A percentile compares a stretch with the other conserved stretches of the same genome.
Conservation (phyloP, 2,888 invertebrate species). For the Archips xylosteana region DNA sequence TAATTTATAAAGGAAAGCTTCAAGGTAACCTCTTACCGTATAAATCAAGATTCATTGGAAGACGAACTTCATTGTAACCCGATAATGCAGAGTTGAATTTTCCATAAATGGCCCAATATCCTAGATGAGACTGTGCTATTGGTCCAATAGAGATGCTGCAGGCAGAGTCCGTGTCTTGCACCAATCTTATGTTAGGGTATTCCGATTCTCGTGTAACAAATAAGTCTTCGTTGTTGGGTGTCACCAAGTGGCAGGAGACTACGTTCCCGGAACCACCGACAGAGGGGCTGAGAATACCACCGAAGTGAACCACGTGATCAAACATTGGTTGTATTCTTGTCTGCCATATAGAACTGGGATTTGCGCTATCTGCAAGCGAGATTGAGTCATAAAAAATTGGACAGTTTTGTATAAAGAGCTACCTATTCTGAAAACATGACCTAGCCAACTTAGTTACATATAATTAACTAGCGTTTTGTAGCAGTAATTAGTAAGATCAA, state of each 20-base stretch:
- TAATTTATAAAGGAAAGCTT: neutral
- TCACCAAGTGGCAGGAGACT: slow-evolving; percentile 39
- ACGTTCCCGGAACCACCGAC: slow-evolving; percentile 15
- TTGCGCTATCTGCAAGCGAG: slow-evolving; percentile 17
- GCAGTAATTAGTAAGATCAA: too few species aligned
- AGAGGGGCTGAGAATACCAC: slow-evolving; percentile 32
- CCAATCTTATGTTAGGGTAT: slow-evolving; percentile 31
- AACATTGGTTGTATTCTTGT: slow-evolving; percentile 16
- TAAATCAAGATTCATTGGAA: slow-evolving; percentile 36
- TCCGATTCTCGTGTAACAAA: slow-evolving; percentile 25
- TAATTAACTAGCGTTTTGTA: neutral
- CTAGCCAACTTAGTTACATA: too few species aligned
- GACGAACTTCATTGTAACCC: slow-evolving; percentile 34
- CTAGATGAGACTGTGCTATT: slow-evolving; percentile 30
- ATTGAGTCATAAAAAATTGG: too few species aligned
- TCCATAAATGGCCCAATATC: slow-evolving; percentile 41
- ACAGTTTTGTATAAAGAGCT: too few species aligned
- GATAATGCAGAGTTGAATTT: slow-evolving; percentile 21
- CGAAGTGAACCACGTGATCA: slow-evolving; percentile 41
- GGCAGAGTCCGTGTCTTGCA: slow-evolving; percentile 15
- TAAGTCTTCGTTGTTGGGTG: slow-evolving; percentile 42
- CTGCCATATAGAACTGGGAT: slow-evolving; percentile 26
- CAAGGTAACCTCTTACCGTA: slow-evolving; percentile 30
- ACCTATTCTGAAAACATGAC: too few species aligned
- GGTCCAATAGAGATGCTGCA: slow-evolving; percentile 42